Evolutionary conservation across 2,113 vertebrate genomes (phyloP).

Genomic region (Fregata magnificens): DNA sequence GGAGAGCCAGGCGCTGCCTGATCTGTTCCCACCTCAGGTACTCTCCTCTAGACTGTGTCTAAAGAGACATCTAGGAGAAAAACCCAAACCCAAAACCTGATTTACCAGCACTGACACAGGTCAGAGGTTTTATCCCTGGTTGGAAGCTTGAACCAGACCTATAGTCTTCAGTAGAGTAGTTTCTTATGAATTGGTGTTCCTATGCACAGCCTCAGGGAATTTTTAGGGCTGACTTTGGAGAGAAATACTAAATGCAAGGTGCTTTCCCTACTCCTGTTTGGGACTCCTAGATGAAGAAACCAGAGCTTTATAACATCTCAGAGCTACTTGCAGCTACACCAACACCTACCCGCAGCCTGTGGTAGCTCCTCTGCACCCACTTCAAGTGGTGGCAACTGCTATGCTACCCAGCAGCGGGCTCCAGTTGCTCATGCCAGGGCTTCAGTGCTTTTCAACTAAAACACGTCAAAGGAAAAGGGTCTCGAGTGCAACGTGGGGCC

Average conservation of each 20-base stretch:
- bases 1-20: neutral
- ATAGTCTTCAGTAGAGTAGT: neutral
- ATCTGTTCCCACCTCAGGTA: neutral
- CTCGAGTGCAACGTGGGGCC: accelerated
- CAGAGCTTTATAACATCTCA: neutral
- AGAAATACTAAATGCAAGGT: neutral
- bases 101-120: neutral
- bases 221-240: neutral
- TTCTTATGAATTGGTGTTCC: neutral
- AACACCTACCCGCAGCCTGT: neutral
- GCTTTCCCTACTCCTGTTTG: neutral
- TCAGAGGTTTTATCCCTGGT: neutral
- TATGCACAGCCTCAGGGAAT: neutral
- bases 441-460: neutral
- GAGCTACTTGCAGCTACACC: neutral
- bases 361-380: neutral
- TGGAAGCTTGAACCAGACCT: neutral
- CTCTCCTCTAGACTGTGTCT: neutral
- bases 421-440: neutral
- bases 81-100: neutral
- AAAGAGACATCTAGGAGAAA: neutral
- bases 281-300: neutral
- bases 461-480: neutral
- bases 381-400: neutral
- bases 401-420: neutral